Evolutionary conservation across 2,797 vertebrate species (phyloP).

Genomic region (Enteromius anoplus): DNA sequence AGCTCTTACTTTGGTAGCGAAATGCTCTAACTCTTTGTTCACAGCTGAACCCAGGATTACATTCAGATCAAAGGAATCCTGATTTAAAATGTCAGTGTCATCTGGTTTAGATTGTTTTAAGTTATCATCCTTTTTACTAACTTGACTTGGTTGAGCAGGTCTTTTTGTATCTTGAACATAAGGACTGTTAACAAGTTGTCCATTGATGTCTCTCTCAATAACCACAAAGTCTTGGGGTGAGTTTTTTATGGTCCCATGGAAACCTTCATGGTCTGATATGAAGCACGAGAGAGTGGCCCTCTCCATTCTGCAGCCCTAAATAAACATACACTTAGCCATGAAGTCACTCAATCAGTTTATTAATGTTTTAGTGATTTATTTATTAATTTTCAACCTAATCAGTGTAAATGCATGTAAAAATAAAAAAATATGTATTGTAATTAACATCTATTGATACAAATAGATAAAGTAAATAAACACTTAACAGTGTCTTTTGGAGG

Average conservation of each 20-base stretch:
- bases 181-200: conserved; percentile 66
- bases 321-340: neutral
- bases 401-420: neutral
- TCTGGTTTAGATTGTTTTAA: conserved; percentile 21
- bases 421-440: too few relatives aligned
- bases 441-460: too few relatives aligned
- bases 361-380: neutral
- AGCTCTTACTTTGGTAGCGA: conserved; percentile 73
- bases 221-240: conserved; percentile 88
- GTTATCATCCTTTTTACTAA: conserved; percentile 52
- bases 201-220: conserved; percentile 81
- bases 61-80: conserved; percentile 72
- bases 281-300: conserved; percentile 68
- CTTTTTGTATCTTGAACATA: neutral
- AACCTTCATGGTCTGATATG: conserved; percentile 82
- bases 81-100: conserved; percentile 45
- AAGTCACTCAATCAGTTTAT: neutral
- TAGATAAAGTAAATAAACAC: too few relatives aligned
- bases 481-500: too few relatives aligned
- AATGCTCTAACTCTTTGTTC: conserved; percentile 77
- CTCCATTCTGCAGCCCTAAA: conserved; percentile 63
- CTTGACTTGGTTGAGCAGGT: conserved; percentile 13
- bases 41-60: conserved; percentile 75
- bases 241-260: conserved; percentile 87
- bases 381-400: too few relatives aligned